Evolutionary conservation across 2,888 invertebrate species (phyloP).

Genomic region (Pocota personata): DNA sequence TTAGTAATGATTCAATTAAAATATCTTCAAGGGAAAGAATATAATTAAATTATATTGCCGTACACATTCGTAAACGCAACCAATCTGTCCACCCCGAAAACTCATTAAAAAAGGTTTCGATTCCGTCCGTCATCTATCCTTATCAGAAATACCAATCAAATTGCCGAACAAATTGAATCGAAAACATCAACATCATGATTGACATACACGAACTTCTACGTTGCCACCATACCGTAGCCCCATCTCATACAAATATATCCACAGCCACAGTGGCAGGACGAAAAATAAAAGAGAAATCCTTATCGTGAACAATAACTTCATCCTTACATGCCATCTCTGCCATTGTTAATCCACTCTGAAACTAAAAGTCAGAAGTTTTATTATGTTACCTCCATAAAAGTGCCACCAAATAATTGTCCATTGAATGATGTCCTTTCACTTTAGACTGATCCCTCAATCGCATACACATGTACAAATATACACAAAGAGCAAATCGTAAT

Average conservation of each 20-base stretch:
- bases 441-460: slow-evolving; percentile 37
- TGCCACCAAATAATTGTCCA: slow-evolving; percentile 66
- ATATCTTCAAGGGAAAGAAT: background rate
- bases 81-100: slow-evolving; percentile 38
- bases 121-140: slow-evolving; percentile 23
- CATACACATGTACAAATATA: background rate
- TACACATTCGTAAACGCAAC: slow-evolving; percentile 30
- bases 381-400: slow-evolving; percentile 70
- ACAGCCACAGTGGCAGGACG: background rate
- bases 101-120: slow-evolving; percentile 59
- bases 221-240: background rate
- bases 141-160: slow-evolving; percentile 66
- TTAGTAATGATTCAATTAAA: slow-evolving; percentile 28
- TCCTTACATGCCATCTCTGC: slow-evolving; percentile 7
- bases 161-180: slow-evolving; percentile 64
- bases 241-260: background rate
- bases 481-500: slow-evolving; percentile 17
- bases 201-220: slow-evolving; percentile 43
- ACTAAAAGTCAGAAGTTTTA: slow-evolving; percentile 70
- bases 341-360: slow-evolving; percentile 61
- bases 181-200: slow-evolving; percentile 61
- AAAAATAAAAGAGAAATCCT: slow-evolving; percentile 4
- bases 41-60: slow-evolving; percentile 40
- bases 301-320: slow-evolving; percentile 10
- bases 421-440: slow-evolving; percentile 65